phyloP scores from a whole-genome alignment of 2,797 vertebrate genomes.

The Phrynocephalus guinanensis region DNA sequence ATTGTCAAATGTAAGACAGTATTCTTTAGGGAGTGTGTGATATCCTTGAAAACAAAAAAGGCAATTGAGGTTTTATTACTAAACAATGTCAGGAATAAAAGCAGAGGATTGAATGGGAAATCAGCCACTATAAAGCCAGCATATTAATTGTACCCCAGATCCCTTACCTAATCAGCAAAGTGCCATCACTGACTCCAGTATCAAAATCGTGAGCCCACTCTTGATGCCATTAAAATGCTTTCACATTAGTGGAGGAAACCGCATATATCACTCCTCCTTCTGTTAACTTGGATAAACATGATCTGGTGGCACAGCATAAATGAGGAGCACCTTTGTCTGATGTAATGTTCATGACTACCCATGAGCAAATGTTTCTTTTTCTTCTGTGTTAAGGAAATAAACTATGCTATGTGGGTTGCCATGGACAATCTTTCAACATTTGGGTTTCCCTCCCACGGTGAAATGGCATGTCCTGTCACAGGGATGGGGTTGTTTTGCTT shows the following conservation, averaged over 20 bases:
- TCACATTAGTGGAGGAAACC: neutral
- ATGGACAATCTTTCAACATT: no score
- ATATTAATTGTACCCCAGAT: neutral
- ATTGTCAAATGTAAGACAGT: slow-evolving; percentile 6
- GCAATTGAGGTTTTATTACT: neutral
- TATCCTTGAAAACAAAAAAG: neutral
- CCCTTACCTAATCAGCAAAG: neutral
- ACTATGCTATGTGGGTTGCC: no score
- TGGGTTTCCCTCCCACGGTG: no score
- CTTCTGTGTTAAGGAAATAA: no score
- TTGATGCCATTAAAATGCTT: neutral
- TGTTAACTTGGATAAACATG: no score
- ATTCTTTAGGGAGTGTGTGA: neutral
- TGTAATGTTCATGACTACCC: no score
- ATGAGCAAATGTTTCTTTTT: no score
- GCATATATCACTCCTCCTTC: no score
- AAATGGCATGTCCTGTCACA: no score
- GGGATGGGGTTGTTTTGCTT: no score
- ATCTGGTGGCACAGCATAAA: no score
- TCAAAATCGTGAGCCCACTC: neutral
- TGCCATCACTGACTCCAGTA: neutral
- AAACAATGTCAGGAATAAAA: neutral
- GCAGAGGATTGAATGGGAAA: neutral
- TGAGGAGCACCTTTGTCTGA: no score
- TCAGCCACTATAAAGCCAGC: neutral